Evolutionary conservation across 2,888 invertebrate genomes (phyloP), one percentile per base, ranked within the genome.

Genomic region (Andrena bucephala): DNA sequence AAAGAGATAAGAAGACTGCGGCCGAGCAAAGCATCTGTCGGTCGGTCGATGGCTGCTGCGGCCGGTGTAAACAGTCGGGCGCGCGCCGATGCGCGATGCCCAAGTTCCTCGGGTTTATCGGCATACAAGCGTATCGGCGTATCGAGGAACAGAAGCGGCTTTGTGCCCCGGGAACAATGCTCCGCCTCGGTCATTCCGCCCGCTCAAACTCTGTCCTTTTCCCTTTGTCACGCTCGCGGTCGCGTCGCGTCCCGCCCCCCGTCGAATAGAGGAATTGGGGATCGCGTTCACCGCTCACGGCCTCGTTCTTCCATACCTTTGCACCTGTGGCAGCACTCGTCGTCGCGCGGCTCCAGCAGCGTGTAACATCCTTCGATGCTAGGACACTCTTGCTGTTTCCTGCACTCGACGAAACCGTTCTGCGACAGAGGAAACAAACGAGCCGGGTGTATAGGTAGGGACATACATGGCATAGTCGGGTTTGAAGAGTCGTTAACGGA

Each of bases 341-440:
- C 96, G 66, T 96, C 95, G 57, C 96, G 96, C 94, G 97, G 96
- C 88, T 96, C 95, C 69, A 96, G 94, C 52, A 96, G 95, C 94
- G 97, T 96, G 91, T 97, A 97, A 92, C 98, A 98, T 87, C 98
- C 98, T 88, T 98, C 97, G 92, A 97, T 96, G 89, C 96, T 95
- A 73, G 98, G 98, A 94, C 99, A 99, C 60, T 60, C 70, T 52
- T 95, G 94, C 94, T 95, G 96, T 90, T 96, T 96, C 87, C 96
- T 95, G 93, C 98, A 98, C 94, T 97, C 97, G 70, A 98, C 97
- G 93, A 97, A 97, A 69, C 98, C 97, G 95, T 97, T 97, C 98
- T 98, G 96, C 27, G 42, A 70, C 50, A 60, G 10, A 52, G 10
- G 48, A 50, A 13, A 20, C 2, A 24, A 27, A 36, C 5, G n/a